These are phyloP conservation scores for Lepidochrysops patricia DNA, from an alignment of 2,888 invertebrate species.

Conservation along the genomic window DNA sequence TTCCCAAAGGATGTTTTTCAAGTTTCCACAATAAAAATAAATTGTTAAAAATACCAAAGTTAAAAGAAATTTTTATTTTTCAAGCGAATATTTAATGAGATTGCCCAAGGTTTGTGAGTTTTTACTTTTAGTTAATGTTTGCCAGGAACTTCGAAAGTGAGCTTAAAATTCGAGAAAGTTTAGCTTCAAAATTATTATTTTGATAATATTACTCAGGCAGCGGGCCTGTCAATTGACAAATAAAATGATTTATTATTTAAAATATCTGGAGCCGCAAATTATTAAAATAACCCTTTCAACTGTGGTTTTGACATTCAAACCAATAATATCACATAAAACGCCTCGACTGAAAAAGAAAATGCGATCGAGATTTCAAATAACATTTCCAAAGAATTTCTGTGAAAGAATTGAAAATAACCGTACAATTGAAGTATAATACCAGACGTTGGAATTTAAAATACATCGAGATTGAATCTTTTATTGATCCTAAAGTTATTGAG, in stretches of 20 bases:
- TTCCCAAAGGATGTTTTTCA: background rate
- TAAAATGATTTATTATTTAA: background rate
- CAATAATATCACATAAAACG: background rate
- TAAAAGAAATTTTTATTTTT: background rate
- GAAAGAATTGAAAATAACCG: conserved; percentile 4
- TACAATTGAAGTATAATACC: background rate
- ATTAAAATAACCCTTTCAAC: background rate
- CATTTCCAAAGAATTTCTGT: background rate
- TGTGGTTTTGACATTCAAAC: background rate
- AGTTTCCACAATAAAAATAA: background rate
- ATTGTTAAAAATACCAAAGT: background rate
- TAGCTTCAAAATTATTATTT: background rate
- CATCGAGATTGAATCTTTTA: conserved; percentile 5
- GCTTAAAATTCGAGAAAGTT: background rate
- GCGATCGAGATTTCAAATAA: background rate
- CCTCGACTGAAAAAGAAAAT: background rate
- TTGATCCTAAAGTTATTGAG: conserved; percentile 5
- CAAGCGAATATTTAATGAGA: conserved; percentile 1
- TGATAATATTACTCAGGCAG: background rate
- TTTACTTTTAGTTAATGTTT: background rate
- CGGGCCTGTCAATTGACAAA: background rate
- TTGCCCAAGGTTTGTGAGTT: background rate
- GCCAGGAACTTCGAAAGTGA: background rate
- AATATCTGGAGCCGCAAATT: background rate
- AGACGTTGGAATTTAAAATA: background rate